Percentiles rank a stretch among this genome's conserved stretches.
Conservation (phyloP, 53 echinoderm and acorn worm species). For the Crossaster papposus region DNA sequence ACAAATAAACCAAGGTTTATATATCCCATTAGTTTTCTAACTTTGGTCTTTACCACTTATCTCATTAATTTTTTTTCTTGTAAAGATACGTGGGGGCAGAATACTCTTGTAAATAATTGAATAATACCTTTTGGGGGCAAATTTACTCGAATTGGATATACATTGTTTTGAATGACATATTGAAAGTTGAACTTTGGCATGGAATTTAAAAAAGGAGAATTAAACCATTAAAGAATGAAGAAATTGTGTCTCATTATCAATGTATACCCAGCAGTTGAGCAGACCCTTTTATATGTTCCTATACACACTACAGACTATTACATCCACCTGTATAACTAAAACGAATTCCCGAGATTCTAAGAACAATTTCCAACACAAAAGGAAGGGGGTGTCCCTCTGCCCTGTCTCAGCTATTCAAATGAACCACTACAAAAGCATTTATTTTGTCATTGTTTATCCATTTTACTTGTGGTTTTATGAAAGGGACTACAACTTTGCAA, state of each 20-base stretch:
- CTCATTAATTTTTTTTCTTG: neutral
- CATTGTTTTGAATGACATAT: constrained; percentile 43
- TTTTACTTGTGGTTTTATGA: no score
- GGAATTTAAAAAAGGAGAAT: constrained; percentile 11
- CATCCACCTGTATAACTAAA: no score
- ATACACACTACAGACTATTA: no score
- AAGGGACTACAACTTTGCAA: no score
- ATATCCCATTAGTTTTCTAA: neutral
- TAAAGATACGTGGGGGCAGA: neutral
- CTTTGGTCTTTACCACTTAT: neutral
- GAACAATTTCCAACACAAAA: no score
- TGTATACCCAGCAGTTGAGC: neutral
- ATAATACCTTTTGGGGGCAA: neutral
- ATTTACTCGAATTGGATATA: constrained; percentile 45
- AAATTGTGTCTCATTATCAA: neutral
- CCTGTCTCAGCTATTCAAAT: no score
- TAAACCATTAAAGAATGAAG: neutral
- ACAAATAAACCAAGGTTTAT: neutral
- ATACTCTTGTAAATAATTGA: constrained; percentile 25
- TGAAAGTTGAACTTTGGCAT: constrained; percentile 44
- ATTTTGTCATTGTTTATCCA: no score
- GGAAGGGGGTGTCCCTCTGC: no score
- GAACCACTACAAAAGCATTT: no score
- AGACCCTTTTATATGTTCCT: no score
- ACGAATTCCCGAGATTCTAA: no score